Conservation (phyloP, 2,113 vertebrate species). For the Brachypodius melanocephalos region DNA sequence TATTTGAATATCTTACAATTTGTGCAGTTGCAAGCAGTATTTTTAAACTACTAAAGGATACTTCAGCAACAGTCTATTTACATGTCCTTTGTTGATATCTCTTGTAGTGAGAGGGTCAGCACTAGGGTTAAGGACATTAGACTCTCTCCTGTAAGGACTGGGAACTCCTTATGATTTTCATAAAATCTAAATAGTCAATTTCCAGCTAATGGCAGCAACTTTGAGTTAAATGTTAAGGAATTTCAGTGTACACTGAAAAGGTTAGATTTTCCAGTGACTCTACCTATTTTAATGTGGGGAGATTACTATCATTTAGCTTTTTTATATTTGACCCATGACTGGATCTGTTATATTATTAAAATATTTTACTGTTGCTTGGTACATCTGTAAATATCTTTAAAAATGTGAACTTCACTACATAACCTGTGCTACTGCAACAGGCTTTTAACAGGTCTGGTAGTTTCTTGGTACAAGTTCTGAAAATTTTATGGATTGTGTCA, state of each 20-base stretch:
- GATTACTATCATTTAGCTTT: neutral
- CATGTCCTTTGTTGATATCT: constrained; percentile 11
- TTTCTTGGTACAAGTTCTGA: neutral
- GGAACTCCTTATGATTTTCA: neutral
- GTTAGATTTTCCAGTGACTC: neutral
- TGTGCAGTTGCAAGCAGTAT: constrained; percentile 47
- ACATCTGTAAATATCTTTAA: neutral
- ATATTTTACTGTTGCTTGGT: neutral
- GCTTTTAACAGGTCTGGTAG: neutral
- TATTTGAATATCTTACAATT: constrained; percentile 52
- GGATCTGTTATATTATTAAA: neutral
- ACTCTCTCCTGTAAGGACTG: neutral
- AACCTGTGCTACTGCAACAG: neutral
- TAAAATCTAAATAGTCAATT: neutral
- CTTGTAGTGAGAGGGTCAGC: neutral
- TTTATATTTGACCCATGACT: neutral
- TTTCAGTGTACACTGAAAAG: neutral
- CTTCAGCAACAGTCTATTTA: constrained; percentile 15
- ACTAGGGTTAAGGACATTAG: neutral
- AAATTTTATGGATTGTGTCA: neutral
- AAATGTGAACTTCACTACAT: neutral
- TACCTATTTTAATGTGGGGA: neutral
- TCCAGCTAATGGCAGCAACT: neutral
- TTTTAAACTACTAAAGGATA: constrained; percentile 23
- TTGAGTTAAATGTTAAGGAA: neutral